Evolutionary conservation across 2,888 invertebrate species (phyloP), one percentile per base, ranked within the genome.

Genomic region (Mimumesa dahlbomi): DNA sequence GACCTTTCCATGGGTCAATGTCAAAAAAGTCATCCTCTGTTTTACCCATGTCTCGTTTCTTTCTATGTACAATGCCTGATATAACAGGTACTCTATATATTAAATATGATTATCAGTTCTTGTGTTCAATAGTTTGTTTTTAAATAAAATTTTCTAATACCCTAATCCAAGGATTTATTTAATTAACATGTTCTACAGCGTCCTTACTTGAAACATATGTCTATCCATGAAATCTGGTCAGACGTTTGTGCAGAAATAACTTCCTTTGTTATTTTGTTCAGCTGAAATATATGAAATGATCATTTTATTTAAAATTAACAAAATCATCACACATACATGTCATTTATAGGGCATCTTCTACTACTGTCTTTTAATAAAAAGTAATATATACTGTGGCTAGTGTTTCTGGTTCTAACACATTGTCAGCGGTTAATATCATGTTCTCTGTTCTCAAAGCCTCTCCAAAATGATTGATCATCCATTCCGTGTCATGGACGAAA

Each of bases 401-500:
- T 63, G 93, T 90, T 76, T 91, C 83, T 0, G 94, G 93, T 45
- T 92, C 91, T 43, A 95, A 88, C 7, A 95, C 92, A 90, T 95
- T 92, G 52, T 93, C 92, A 18, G 93, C 93, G 48, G 92, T 92
- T 53, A 94, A 88, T 73, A 95, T 90, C 49, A 93, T 88, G 67
- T 89, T 91, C 88, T 95, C 93, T 11, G 92, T 85, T 70, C 94
- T 91, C 82, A 93, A 91, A 7, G 92, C 93, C 52, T 92, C 92
- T 63, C 93, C 92, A 87, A 94, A 93, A 66, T 92, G 93, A 14
- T 92, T 89, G 85, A 94, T 92, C 63, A 94, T 91, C 94, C 95
- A 95, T 81, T 94, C 92, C 2, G 95, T 94, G 78, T 95, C 94
- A 73, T 89, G 87, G 38, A 92, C 91, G 85, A 94, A 95, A 67